Evolutionary conservation across 1,140 invertebrate species (phyloP), one percentile per base, ranked within the genome.

Genomic region (Neodiprion lecontei): DNA sequence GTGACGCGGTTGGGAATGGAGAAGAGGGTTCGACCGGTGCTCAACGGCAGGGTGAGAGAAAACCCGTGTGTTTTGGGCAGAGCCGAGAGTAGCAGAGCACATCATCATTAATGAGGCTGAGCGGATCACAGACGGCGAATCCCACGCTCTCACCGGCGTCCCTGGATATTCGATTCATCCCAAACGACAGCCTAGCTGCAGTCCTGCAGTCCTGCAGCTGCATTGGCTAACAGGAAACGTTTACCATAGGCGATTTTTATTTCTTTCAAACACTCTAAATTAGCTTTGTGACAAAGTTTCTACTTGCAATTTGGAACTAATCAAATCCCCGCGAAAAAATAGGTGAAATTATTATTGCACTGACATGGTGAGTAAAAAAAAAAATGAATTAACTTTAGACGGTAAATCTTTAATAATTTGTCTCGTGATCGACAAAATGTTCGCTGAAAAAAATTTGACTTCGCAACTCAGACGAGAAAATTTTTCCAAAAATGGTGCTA

Each of bases 61-160:
- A 61, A 61, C 53, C 53, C 53, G 53, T 61, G 53, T 61, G 53
- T 61, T 61, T 61, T 61, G 53, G 53, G n/a, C 53, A 12, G n/a
- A 61, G 53, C 9, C n/a, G 53, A 61, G 53, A 61, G 53, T 61
- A 61, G 81, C 79, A 79, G 82, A 12, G 82, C 83, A 86, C 84
- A 86, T 86, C 84, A 86, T 86, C 84, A 86, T 86, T 86, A 86
- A 86, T 86, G 84, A 86, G 84, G 81, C 83, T 84, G 83, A 85
- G 84, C 82, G 84, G 84, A 83, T 85, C 83, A 78, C 84, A 86
- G 79, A 82, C 82, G 84, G 79, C 74, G 65, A 79, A 85, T 85
- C 84, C 79, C 84, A 85, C 84, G 84, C 84, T 85, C 84, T 78
- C 83, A 85, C 83, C 84, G 80, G 81, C 82, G 80, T 82, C 80